Evolutionary conservation across 2,113 vertebrate species (phyloP).

Genomic region (Anoplopoma fimbria): DNA sequence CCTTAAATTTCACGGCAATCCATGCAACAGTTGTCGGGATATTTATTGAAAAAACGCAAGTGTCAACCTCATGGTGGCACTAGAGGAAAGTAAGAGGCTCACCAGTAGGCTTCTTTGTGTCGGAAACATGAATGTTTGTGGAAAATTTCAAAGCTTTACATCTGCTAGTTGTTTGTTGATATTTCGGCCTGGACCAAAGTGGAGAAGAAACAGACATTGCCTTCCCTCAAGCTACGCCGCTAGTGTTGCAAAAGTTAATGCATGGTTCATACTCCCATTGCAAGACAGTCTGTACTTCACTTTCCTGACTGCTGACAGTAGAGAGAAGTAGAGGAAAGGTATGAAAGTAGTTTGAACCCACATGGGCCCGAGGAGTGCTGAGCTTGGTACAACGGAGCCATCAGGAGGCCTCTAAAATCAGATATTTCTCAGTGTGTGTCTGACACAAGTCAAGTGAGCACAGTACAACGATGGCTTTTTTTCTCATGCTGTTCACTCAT

Average conservation of each 20-base stretch:
- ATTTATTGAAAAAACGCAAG: too few species aligned
- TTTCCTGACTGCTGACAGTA: constrained; percentile 25
- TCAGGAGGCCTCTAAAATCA: constrained; percentile 46
- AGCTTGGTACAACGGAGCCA: constrained; percentile 27
- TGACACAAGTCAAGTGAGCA: constrained; percentile 2
- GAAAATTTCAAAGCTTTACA: not conserved
- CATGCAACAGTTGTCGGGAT: too few species aligned
- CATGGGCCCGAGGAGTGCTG: constrained; percentile 10
- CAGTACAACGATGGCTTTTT: not conserved
- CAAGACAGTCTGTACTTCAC: not conserved
- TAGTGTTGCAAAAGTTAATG: not conserved
- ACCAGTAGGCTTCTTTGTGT: not conserved
- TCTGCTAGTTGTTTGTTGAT: not conserved
- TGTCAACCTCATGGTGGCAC: not conserved
- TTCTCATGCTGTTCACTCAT: not conserved
- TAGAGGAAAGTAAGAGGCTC: not conserved
- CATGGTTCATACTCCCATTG: not conserved
- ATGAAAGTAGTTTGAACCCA: constrained; percentile 21
- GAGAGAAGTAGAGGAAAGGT: not conserved
- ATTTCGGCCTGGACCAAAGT: not conserved
- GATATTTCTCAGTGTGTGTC: constrained; percentile 30
- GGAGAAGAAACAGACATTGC: not conserved
- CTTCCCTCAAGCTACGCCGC: not conserved
- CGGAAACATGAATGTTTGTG: too few species aligned
- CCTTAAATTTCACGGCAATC: too few species aligned